These are phyloP conservation scores for Taeniopygia guttata DNA, from an alignment of 2,797 vertebrate genomes.

Conservation along the genomic window DNA sequence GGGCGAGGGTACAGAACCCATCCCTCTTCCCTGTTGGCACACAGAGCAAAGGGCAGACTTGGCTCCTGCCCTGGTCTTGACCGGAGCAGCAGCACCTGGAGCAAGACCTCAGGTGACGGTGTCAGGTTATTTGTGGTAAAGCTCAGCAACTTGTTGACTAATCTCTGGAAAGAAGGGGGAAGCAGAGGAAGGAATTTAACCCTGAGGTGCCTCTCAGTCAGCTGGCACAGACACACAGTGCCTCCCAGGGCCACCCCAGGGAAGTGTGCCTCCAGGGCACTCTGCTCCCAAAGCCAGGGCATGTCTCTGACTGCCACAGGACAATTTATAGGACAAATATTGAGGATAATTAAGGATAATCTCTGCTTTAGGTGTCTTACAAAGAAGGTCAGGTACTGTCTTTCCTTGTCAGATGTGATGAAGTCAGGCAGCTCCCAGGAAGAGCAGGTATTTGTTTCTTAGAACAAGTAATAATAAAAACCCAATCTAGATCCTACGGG, in stretches of 20 bases:
- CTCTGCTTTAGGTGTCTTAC: conserved; percentile 31
- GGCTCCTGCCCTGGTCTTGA: background rate
- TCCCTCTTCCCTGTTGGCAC: background rate
- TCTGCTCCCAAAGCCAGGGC: background rate
- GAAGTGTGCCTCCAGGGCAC: background rate
- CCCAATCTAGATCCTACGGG: background rate
- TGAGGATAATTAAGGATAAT: conserved; percentile 53
- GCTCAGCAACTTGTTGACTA: conserved; percentile 36
- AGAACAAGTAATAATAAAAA: background rate
- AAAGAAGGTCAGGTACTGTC: conserved; percentile 23
- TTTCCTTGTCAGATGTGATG: background rate
- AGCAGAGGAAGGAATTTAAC: background rate
- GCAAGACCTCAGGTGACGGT: background rate
- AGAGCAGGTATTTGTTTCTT: background rate
- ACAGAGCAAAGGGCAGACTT: background rate
- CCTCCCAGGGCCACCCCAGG: conserved; percentile 17
- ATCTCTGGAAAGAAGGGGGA: background rate
- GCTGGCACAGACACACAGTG: background rate
- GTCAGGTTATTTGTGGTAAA: conserved; percentile 13
- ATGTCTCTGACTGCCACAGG: background rate
- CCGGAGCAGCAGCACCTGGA: background rate
- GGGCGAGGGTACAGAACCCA: background rate
- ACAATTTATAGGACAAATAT: conserved; percentile 41
- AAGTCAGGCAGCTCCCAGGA: background rate
- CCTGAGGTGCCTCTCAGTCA: rapidly evolving